phyloP scores from a whole-genome alignment of 2,113 vertebrate species.

The Cinclus mexicanus region DNA sequence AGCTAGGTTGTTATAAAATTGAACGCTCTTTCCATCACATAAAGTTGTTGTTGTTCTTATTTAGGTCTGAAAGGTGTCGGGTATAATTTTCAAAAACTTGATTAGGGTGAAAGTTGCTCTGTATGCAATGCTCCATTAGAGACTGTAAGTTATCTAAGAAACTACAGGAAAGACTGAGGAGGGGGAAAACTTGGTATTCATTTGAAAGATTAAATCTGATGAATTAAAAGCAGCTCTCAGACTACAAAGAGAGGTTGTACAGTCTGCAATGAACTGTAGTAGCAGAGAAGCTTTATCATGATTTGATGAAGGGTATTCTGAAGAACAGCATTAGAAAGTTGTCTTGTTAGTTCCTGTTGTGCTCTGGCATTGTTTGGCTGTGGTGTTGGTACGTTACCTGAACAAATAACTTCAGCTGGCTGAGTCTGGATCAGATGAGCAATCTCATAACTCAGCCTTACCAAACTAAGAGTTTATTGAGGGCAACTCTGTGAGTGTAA shows the following conservation, averaged over 20 bases:
- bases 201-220: background rate
- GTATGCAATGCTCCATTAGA: background rate
- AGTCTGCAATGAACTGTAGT: background rate
- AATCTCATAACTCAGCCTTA: background rate
- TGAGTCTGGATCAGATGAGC: background rate
- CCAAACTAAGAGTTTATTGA: background rate
- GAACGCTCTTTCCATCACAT: background rate
- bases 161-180: background rate
- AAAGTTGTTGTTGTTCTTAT: background rate
- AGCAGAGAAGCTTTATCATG: background rate
- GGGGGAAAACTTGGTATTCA: background rate
- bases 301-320: background rate
- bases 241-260: background rate
- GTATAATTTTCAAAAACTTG: background rate
- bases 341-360: background rate
- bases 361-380: background rate
- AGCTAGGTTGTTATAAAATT: background rate
- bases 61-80: background rate
- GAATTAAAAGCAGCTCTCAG: background rate
- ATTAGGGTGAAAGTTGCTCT: background rate
- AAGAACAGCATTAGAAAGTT: background rate
- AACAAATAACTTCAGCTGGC: background rate
- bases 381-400: background rate
- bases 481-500: background rate
- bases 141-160: background rate